Conservation (phyloP, 2,888 invertebrate genomes). For the Mythimna pallens region DNA sequence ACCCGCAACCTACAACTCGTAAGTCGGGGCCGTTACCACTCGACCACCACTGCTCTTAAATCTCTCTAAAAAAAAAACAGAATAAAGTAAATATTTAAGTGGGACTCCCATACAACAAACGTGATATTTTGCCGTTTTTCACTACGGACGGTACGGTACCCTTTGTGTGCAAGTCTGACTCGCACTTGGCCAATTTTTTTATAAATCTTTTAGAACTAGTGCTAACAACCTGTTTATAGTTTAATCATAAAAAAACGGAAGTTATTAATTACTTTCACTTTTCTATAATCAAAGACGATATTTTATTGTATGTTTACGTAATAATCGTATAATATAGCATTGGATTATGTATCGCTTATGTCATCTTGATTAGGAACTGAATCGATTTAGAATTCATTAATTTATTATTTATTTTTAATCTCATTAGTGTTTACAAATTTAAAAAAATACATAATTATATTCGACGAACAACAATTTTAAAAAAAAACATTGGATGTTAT, state of each 20-base stretch:
- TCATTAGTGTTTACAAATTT: slow-evolving; percentile 9
- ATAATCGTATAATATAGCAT: slow-evolving; percentile 51
- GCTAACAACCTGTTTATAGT: slow-evolving; percentile 44
- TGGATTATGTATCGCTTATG: slow-evolving; percentile 53
- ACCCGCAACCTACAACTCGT: no score
- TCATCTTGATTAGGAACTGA: slow-evolving; percentile 48
- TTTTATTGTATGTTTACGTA: slow-evolving; percentile 56
- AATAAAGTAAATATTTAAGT: no score
- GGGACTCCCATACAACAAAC: no score
- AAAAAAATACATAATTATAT: background rate
- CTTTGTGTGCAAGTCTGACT: no score
- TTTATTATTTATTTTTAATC: slow-evolving; percentile 28
- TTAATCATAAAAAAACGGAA: slow-evolving; percentile 57
- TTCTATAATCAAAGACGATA: slow-evolving; percentile 48
- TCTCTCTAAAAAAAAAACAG: no score
- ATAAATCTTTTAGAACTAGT: slow-evolving; percentile 7
- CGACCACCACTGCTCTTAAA: no score
- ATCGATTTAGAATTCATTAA: slow-evolving; percentile 30
- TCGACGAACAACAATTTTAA: background rate
- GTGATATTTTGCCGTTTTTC: no score
- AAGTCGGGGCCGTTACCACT: no score
- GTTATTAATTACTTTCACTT: slow-evolving; percentile 67
- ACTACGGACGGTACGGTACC: no score
- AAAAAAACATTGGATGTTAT: background rate
- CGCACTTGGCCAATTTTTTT: background rate